Evolutionary conservation across 2,888 invertebrate genomes (phyloP).

Genomic region (Parasteatoda lunata): DNA sequence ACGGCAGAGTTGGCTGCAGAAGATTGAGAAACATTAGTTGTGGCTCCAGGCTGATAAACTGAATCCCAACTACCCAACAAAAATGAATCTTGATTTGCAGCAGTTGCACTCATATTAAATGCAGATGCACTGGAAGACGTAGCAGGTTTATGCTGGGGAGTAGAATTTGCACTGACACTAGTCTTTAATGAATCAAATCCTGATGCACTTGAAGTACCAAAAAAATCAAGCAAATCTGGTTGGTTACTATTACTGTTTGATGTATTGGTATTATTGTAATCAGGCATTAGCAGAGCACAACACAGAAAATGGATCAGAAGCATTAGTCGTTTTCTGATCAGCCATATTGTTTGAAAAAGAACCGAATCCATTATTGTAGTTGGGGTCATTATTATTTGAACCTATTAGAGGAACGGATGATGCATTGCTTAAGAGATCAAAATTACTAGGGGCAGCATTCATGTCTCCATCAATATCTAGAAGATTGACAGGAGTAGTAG

Average conservation of each 20-base stretch:
- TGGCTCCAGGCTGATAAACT: conserved; percentile 46
- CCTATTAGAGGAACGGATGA: conserved; percentile 50
- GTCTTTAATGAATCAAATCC: conserved; percentile 50
- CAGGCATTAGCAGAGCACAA: too few species aligned
- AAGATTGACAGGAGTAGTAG: conserved; percentile 56
- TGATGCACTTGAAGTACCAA: conserved; percentile 41
- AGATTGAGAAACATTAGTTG: conserved; percentile 33
- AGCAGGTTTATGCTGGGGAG: conserved; percentile 67
- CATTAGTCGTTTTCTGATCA: conserved; percentile 17
- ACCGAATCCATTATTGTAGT: conserved; percentile 54
- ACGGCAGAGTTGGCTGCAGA: conserved; percentile 12
- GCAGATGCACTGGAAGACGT: conserved; percentile 69
- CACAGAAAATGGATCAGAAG: conserved; percentile 50
- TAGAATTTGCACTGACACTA: conserved; percentile 63
- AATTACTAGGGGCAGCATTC: conserved; percentile 51
- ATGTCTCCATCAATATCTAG: conserved; percentile 63
- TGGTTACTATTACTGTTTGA: conserved; percentile 13
- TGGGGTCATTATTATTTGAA: conserved; percentile 46
- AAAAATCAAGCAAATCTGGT: conserved; percentile 65
- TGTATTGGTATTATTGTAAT: conserved; percentile 26
- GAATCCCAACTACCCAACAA: conserved; percentile 69
- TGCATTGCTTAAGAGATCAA: conserved; percentile 65
- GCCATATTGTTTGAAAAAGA: conserved; percentile 41
- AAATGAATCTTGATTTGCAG: conserved; percentile 58
- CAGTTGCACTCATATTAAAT: conserved; percentile 64